Evolutionary conservation across 2,888 invertebrate genomes (phyloP).

Genomic region (Synanthedon andrenaeformis): DNA sequence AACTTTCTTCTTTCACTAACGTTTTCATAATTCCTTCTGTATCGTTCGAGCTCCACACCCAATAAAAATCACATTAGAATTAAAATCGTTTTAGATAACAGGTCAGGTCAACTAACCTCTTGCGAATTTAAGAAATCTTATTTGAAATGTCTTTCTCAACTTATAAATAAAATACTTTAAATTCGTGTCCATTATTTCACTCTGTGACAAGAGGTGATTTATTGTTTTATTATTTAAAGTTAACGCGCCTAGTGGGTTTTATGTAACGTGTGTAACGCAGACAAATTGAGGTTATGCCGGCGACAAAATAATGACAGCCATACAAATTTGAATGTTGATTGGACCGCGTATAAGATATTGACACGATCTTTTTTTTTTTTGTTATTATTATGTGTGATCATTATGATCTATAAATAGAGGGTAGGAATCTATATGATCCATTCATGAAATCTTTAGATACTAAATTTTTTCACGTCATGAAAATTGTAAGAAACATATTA

Average conservation of each 20-base stretch:
- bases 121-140: background rate
- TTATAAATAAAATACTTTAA: background rate
- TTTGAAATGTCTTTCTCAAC: background rate
- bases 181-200: conserved; percentile 6
- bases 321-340: background rate
- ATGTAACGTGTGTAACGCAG: conserved; percentile 2
- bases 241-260: conserved; percentile 4
- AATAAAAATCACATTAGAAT: no score
- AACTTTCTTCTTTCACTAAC: no score
- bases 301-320: background rate
- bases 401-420: no score
- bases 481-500: no score
- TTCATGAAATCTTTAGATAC: no score
- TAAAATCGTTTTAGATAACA: no score
- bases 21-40: no score
- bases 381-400: no score
- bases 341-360: no score
- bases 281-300: conserved; percentile 6
- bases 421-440: no score
- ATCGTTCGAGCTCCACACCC: background rate
- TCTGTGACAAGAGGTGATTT: conserved; percentile 7
- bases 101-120: background rate
- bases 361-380: no score
- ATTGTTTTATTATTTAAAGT: conserved; percentile 11
- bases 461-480: no score